Base-by-base conservation (phyloP, 2,797 vertebrate species). In the Parambassis ranga region DNA sequence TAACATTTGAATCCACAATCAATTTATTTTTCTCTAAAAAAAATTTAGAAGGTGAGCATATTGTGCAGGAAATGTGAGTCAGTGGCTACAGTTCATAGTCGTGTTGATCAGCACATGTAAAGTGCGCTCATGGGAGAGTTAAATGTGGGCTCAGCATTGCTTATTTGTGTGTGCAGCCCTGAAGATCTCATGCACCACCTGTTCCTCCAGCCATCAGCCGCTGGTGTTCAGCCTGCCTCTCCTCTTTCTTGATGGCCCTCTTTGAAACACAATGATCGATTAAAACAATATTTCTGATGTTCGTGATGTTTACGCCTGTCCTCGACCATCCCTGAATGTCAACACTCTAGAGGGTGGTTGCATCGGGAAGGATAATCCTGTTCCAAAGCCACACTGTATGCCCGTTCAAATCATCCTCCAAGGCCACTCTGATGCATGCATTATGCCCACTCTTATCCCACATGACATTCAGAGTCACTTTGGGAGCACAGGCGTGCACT, bases 391-490 rank as follows among this genome's bases (percentile, higher is more conserved):
- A 69, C 71, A 72, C 75, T 57, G 64, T 73, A 57, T 78, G 77
- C 63, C 46, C 49, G 65, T 76, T 84, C 63, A 79, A 85, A 87
- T 89, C 82, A 82, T 68, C 82, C 72, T 80, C 76, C 82, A 83
- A 87, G 86, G 87, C 86, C 86, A 77, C 79, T 78, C 78, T 81
- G 79, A 87, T 85, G 74, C 77, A 72, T 79, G 75, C 74, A 75
- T 81, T 83, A 83, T 85, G 74, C 80, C 81, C 83, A 82, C 76
- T 83, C n/a, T 85, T 82, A 84, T 86, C 85, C 82, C 28, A 33
- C 30, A 15, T 77, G 82, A 90, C 81, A 86, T 88, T 90, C 81
- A 90, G 89, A 90, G 88, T 89, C 86, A 90, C 88, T 88, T 90
- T 87, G 82, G 75, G 76, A 85, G 78, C 57, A 74, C 67, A 68